phyloP scores from a whole-genome alignment of 1,140 invertebrate genomes.

The Drosophila bifasciata region DNA sequence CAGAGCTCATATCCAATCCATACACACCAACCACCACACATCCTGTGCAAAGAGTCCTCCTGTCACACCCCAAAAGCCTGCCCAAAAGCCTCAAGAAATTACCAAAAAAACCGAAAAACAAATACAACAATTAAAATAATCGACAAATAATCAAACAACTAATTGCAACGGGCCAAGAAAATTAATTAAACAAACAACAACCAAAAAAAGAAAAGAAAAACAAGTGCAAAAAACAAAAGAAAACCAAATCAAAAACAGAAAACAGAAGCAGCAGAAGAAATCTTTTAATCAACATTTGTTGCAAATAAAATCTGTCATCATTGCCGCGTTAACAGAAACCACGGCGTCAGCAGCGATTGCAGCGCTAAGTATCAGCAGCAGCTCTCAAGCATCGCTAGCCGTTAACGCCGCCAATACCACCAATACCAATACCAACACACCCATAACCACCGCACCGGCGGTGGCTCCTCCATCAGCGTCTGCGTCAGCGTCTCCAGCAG shows the following conservation, averaged over 20 bases:
- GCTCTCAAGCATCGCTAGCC: conserved; percentile 78
- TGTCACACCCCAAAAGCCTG: conserved; percentile 36
- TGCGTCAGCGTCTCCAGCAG: conserved; percentile 11
- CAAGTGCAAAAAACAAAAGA: conserved; percentile 32
- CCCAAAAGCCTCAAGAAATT: conserved; percentile 58
- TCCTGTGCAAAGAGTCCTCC: conserved; percentile 56
- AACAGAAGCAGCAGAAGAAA: conserved; percentile 25
- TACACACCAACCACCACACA: conserved; percentile 42
- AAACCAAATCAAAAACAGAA: conserved; percentile 21
- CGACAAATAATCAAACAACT: conserved; percentile 6
- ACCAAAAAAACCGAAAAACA: conserved; percentile 53
- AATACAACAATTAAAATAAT: conserved; percentile 20
- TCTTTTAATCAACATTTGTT: conserved; percentile 77
- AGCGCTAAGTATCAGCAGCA: conserved; percentile 83
- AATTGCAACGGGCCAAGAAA: conserved; percentile 28
- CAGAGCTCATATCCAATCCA: conserved; percentile 43
- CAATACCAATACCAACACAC: conserved; percentile 32
- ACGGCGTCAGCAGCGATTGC: conserved; percentile 81
- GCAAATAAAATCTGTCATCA: conserved; percentile 82
- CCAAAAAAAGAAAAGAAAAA: conserved; percentile 24
- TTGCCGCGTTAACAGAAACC: conserved; percentile 83
- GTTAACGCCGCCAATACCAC: conserved; percentile 31
- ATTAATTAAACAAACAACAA: conserved; percentile 15
- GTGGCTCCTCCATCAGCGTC: conserved; percentile 26
- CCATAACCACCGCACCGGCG: conserved; percentile 31